These are phyloP conservation scores for Distichodus sexfasciatus DNA, from an alignment of 2,797 vertebrate genomes.

Conservation along the genomic window DNA sequence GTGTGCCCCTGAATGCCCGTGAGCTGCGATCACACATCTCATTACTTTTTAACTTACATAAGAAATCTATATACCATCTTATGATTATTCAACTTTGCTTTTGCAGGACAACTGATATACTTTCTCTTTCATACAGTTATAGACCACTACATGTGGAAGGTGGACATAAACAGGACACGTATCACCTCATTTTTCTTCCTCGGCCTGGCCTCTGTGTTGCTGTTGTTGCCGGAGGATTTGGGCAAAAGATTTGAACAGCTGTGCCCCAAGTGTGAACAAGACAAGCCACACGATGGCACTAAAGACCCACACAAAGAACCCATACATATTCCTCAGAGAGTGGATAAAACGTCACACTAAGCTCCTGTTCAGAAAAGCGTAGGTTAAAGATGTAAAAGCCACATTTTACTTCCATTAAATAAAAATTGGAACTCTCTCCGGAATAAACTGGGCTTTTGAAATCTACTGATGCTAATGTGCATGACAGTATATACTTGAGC, in stretches of 20 bases:
- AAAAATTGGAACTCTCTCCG: too few relatives aligned
- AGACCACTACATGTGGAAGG: slow-evolving; percentile 78
- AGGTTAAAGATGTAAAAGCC: too few relatives aligned
- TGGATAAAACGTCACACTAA: slow-evolving; percentile 31
- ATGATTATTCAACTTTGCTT: too few relatives aligned
- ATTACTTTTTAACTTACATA: too few relatives aligned
- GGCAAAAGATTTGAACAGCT: slow-evolving; percentile 65
- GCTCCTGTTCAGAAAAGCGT: too few relatives aligned
- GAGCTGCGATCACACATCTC: slow-evolving; percentile 47
- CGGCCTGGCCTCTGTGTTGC: slow-evolving; percentile 79
- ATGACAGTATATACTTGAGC: too few relatives aligned
- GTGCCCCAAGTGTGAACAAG: slow-evolving; percentile 62
- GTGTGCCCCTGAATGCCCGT: slow-evolving; percentile 85
- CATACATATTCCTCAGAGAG: slow-evolving; percentile 18
- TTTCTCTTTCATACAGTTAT: slow-evolving; percentile 63
- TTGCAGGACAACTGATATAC: neutral
- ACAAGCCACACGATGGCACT: slow-evolving; percentile 67
- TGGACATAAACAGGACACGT: slow-evolving; percentile 80
- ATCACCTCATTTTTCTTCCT: slow-evolving; percentile 80
- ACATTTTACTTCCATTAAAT: too few relatives aligned
- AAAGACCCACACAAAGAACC: slow-evolving; percentile 56
- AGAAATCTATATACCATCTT: too few relatives aligned
- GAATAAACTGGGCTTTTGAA: too few relatives aligned
- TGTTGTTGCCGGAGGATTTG: slow-evolving; percentile 83
- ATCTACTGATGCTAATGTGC: too few relatives aligned